phyloP scores from a whole-genome alignment of 92 coral and sea anemone species.

The Actinostola sp. region DNA sequence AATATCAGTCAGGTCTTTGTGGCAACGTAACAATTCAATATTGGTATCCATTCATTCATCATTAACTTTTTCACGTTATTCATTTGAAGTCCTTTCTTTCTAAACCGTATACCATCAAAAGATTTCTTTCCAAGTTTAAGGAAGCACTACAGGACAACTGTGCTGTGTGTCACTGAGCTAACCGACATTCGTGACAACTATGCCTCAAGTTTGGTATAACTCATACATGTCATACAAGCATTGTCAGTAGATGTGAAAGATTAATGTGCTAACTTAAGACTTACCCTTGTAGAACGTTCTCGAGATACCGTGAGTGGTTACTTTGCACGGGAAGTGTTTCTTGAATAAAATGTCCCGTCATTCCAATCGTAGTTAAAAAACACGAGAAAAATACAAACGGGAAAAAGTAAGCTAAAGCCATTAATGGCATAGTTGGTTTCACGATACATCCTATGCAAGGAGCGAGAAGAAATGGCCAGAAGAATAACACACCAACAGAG shows the following conservation, averaged over 20 bases:
- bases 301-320: conserved; percentile 1
- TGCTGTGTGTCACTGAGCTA: too few species aligned
- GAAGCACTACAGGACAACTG: too few species aligned
- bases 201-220: too few species aligned
- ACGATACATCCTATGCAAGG: conserved; percentile 54
- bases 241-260: too few species aligned
- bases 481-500: conserved; percentile 56
- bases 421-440: conserved; percentile 11
- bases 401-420: conserved; percentile 39
- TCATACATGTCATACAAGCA: too few species aligned
- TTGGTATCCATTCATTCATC: conserved; percentile 1
- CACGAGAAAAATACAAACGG: conserved; percentile 52
- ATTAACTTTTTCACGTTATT: neutral
- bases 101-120: too few species aligned
- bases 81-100: neutral
- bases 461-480: conserved; percentile 64
- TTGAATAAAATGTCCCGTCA: neutral
- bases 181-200: too few species aligned
- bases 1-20: too few species aligned
- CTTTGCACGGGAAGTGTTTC: neutral
- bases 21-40: too few species aligned
- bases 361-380: conserved; percentile 53
- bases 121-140: too few species aligned
- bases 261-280: neutral
- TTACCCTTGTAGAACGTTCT: conserved; percentile 13